Percentiles rank a stretch among this genome's conserved stretches.
Conservation (phyloP, 2,888 invertebrate species). For the Drosophila percnosoma region DNA sequence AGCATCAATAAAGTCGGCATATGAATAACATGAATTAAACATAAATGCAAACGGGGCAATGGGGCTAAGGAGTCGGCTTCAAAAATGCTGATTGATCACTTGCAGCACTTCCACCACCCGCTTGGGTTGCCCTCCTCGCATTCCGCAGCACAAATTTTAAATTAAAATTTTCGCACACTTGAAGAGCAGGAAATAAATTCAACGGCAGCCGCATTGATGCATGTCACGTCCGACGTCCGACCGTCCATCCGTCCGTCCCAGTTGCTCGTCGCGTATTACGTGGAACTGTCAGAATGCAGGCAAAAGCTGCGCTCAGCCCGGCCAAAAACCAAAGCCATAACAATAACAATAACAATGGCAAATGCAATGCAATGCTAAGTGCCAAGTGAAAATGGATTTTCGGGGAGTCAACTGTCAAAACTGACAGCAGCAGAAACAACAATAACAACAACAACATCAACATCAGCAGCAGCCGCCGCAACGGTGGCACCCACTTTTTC, state of each 20-base stretch:
- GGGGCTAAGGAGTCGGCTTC: conserved; percentile 18
- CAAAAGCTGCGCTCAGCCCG: conserved; percentile 61
- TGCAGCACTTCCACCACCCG: conserved; percentile 44
- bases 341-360: conserved; percentile 40
- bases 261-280: conserved; percentile 66
- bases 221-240: conserved; percentile 72
- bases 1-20: conserved; percentile 79
- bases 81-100: conserved; percentile 62
- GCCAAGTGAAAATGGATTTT: conserved; percentile 79
- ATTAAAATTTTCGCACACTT: conserved; percentile 80
- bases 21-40: conserved; percentile 82
- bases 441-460: conserved; percentile 19
- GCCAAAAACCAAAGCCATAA: conserved; percentile 12
- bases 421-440: conserved; percentile 69
- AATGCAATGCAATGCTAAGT: conserved; percentile 70
- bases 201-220: conserved; percentile 77
- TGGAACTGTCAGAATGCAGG: conserved; percentile 80
- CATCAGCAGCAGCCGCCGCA: conserved; percentile 34
- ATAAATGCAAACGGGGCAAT: conserved; percentile 75
- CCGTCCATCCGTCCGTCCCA: conserved; percentile 18
- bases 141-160: conserved; percentile 66
- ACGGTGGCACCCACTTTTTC: conserved; percentile 72
- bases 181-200: conserved; percentile 78
- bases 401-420: conserved; percentile 80
- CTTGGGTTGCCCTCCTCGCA: conserved; percentile 32